Percentiles rank a stretch among this genome's conserved stretches.
These are phyloP conservation scores for Chionodraco myersi DNA, from an alignment of 2,113 vertebrate genomes.

Conservation along the genomic window DNA sequence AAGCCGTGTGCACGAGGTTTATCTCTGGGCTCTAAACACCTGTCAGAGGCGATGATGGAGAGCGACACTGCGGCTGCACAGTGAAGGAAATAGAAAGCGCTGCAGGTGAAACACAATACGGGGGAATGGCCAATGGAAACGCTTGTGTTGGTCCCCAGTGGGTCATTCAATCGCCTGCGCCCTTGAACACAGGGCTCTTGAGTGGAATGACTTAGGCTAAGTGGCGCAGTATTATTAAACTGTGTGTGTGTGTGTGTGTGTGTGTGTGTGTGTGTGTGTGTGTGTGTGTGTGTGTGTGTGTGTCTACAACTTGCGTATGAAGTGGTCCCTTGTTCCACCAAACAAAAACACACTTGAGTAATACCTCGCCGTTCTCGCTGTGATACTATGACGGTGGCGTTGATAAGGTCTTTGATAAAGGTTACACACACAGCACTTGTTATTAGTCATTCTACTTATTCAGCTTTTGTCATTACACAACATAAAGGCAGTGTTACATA, in stretches of 20 bases:
- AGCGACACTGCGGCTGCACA: slow-evolving; percentile 55
- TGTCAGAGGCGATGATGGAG: slow-evolving; percentile 67
- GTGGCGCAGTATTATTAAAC: slow-evolving; percentile 28
- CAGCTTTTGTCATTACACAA: background rate
- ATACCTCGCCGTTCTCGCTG: background rate
- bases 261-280: background rate
- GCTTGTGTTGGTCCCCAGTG: slow-evolving; percentile 62
- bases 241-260: slow-evolving; percentile 14
- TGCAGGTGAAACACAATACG: slow-evolving; percentile 70
- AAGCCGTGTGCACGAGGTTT: slow-evolving; percentile 23
- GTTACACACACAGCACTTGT: background rate
- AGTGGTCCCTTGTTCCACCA: slow-evolving; percentile 2
- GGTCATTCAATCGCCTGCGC: slow-evolving; percentile 66
- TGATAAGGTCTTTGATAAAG: slow-evolving; percentile 5
- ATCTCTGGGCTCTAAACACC: slow-evolving; percentile 58
- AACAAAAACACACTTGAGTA: background rate
- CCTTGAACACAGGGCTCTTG: slow-evolving; percentile 68
- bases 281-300: slow-evolving; percentile 1
- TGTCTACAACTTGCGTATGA: background rate
- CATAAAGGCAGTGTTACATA: background rate
- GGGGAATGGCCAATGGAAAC: slow-evolving; percentile 49
- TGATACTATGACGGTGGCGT: background rate
- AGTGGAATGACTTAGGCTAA: slow-evolving; percentile 71
- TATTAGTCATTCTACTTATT: background rate
- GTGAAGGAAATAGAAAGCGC: slow-evolving; percentile 66